Evolutionary conservation across 2,113 vertebrate genomes (phyloP).

Genomic region (Pelusios castaneus): DNA sequence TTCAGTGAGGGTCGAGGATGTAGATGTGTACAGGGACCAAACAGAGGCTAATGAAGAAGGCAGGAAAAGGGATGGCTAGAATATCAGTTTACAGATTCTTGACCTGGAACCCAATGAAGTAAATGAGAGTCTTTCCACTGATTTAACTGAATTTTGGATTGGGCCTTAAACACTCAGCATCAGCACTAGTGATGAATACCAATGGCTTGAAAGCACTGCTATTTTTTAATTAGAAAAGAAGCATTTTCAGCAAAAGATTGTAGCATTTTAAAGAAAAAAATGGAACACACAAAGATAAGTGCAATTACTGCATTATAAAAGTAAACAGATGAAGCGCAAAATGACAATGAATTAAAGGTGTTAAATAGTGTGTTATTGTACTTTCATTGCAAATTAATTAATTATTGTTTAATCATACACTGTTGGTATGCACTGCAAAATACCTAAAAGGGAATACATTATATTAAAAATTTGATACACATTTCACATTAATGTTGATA

Average conservation of each 20-base stretch:
- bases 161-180: neutral
- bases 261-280: neutral
- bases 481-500: neutral
- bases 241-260: neutral
- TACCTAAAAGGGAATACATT: neutral
- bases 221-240: neutral
- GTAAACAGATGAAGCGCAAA: neutral
- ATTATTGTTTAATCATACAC: neutral
- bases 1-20: neutral
- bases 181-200: neutral
- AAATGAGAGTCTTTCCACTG: neutral
- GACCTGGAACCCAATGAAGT: neutral
- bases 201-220: neutral
- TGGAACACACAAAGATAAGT: neutral
- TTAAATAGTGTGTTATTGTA: neutral
- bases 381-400: neutral
- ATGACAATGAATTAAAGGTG: neutral
- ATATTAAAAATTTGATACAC: neutral
- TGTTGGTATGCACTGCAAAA: neutral
- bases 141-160: neutral
- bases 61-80: neutral
- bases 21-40: neutral
- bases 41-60: neutral
- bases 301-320: neutral
- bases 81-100: neutral